A percentile compares a stretch with the other conserved stretches of the same genome.
phyloP scores from a whole-genome alignment of 2,113 vertebrate genomes.

The Eurypyga helias region DNA sequence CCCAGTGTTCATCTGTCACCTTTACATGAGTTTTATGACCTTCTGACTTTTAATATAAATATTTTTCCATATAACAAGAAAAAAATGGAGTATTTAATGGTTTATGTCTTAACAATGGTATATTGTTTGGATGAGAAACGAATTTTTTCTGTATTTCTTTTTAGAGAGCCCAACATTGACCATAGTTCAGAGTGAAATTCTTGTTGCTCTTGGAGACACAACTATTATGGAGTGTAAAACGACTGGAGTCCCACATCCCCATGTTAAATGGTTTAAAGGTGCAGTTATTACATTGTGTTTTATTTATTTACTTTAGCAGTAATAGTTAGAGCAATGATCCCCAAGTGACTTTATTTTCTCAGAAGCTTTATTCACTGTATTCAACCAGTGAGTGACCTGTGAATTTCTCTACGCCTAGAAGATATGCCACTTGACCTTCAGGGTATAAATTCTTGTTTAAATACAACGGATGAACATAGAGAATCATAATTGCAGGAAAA shows the following conservation, averaged over 20 bases:
- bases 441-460: not conserved
- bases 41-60: not conserved
- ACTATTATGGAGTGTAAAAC: conserved; percentile 89
- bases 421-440: not conserved
- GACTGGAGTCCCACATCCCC: conserved; percentile 87
- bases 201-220: conserved; percentile 88
- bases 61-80: not conserved
- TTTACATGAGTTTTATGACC: not conserved
- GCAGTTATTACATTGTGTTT: not conserved
- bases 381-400: not conserved
- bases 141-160: not conserved
- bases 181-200: conserved; percentile 81
- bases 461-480: not conserved
- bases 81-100: not conserved
- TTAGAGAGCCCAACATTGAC: conserved; percentile 88
- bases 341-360: conserved; percentile 5
- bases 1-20: not conserved
- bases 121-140: not conserved
- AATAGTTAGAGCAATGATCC: not conserved
- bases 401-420: not conserved
- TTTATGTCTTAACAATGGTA: not conserved
- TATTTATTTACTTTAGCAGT: not conserved
- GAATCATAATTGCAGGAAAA: not conserved
- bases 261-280: conserved; percentile 97
- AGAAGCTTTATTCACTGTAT: conserved; percentile 41